Conservation (phyloP, 2,888 invertebrate genomes). For the Argyresthia albistria region DNA sequence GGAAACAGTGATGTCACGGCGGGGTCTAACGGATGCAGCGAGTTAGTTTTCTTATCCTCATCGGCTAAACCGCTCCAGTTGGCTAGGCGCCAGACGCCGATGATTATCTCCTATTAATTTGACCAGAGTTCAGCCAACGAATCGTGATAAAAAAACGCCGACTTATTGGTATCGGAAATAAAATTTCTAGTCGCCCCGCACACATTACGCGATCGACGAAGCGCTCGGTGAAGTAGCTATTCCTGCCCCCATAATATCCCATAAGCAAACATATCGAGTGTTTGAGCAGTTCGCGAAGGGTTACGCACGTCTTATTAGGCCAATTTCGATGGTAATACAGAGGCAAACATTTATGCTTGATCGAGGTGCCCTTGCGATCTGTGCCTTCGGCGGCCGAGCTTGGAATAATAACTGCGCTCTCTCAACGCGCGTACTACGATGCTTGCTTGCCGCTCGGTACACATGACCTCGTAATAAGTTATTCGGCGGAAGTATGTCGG, state of each 20-base stretch:
- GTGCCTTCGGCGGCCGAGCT: slow-evolving; percentile 15
- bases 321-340: slow-evolving; percentile 26
- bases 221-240: not conserved
- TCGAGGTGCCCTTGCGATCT: slow-evolving; percentile 3
- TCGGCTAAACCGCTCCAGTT: slow-evolving; percentile 11
- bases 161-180: not conserved
- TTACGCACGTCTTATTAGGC: slow-evolving; percentile 20
- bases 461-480: not conserved
- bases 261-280: not conserved
- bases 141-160: not conserved
- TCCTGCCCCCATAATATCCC: not conserved
- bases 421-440: not conserved
- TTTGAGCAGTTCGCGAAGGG: not conserved
- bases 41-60: no score
- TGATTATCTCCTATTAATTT: slow-evolving; percentile 52
- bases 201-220: not conserved
- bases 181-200: not conserved
- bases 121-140: slow-evolving; percentile 10
- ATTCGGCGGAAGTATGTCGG: not conserved
- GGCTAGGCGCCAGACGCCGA: slow-evolving; percentile 32
- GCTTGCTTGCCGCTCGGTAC: not conserved
- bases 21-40: no score
- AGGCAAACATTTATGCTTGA: slow-evolving; percentile 18
- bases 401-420: slow-evolving; percentile 18
- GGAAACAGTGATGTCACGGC: not conserved